These are phyloP conservation scores for Ephydatia muelleri DNA, from an alignment of 37 sponge, comb jelly and placozoan species.

Conservation along the genomic window DNA sequence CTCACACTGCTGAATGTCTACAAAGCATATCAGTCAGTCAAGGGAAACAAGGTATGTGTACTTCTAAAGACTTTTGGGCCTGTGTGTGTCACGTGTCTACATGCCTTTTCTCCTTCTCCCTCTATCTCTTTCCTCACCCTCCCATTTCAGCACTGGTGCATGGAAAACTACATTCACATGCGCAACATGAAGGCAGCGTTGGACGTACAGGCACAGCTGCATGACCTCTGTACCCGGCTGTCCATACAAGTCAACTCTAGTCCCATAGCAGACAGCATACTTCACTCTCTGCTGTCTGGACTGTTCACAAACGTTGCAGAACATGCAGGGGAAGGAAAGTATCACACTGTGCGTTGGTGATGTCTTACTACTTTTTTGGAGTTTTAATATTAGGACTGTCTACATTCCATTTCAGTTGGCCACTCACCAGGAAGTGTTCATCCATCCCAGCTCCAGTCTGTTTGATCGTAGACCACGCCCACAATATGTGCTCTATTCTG, in stretches of 20 bases:
- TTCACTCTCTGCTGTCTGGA: constrained; percentile 57
- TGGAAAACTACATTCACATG: constrained; percentile 81
- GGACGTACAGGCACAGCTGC: constrained; percentile 78
- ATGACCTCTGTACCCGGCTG: constrained; percentile 58
- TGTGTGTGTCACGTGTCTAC: neutral
- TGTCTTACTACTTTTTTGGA: neutral
- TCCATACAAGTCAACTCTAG: constrained; percentile 44
- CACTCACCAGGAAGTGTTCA: constrained; percentile 72
- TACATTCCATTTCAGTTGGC: constrained; percentile 27
- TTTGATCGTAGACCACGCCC: constrained; percentile 77
- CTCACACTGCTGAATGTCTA: constrained; percentile 78
- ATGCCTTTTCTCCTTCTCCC: neutral
- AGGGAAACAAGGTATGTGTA: constrained; percentile 76
- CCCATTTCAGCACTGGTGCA: constrained; percentile 76
- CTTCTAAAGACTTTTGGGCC: neutral
- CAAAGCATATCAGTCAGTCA: constrained; percentile 66
- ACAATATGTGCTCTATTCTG: constrained; percentile 70
- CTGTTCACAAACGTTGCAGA: constrained; percentile 79
- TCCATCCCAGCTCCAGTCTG: constrained; percentile 88
- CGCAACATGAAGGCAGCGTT: constrained; percentile 73
- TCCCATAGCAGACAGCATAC: constrained; percentile 29
- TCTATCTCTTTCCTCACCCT: neutral
- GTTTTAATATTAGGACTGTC: neutral
- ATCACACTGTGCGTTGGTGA: constrained; percentile 60
- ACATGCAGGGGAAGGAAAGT: constrained; percentile 67